These are phyloP conservation scores for Chymomyza amoena DNA, from an alignment of 2,888 invertebrate species.

Conservation along the genomic window DNA sequence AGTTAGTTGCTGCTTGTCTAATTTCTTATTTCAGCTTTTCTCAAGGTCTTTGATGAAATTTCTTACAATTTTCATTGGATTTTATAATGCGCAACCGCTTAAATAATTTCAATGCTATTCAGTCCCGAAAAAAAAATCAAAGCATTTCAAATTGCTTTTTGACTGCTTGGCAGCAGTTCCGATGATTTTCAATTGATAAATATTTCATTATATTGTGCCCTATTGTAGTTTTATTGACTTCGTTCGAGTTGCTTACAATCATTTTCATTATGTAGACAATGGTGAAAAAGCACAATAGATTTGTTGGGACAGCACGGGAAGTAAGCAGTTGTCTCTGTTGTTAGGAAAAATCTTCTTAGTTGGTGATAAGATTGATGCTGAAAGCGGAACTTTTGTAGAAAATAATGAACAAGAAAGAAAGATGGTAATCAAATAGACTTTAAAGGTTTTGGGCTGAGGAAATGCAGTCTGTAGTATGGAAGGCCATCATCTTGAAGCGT, in stretches of 20 bases:
- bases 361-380: neutral
- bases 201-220: neutral
- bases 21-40: neutral
- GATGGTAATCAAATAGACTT: constrained; percentile 21
- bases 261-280: constrained; percentile 29
- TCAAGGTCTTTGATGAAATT: neutral
- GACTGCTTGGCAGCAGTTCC: neutral
- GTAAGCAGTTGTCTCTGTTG: no score
- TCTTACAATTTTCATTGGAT: neutral
- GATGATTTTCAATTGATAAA: neutral
- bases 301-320: neutral
- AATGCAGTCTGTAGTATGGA: no score
- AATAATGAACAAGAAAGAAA: constrained; percentile 2
- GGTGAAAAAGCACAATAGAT: constrained; percentile 13
- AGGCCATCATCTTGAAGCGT: no score
- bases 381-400: neutral
- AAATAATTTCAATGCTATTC: constrained; percentile 32
- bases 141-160: neutral
- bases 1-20: neutral
- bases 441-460: no score
- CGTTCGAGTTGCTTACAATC: constrained; percentile 20
- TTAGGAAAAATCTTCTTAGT: neutral
- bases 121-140: neutral
- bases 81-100: neutral
- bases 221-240: constrained; percentile 23